phyloP scores from a whole-genome alignment of 2,797 vertebrate genomes.

The Coregonus sp. region DNA sequence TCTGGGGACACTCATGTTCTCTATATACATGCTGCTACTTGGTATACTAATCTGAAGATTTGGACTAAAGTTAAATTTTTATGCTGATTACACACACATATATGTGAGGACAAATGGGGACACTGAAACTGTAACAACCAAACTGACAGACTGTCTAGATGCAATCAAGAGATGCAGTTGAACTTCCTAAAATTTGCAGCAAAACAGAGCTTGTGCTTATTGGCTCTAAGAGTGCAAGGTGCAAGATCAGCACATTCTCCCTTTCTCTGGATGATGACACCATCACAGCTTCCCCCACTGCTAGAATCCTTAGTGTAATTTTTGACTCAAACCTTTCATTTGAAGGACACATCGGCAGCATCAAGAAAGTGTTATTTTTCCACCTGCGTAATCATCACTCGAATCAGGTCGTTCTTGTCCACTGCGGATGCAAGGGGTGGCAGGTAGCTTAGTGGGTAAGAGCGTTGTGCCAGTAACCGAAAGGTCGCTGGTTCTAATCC shows the following conservation, averaged over 20 bases:
- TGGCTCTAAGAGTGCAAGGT: neutral
- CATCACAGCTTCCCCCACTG: neutral
- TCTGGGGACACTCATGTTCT: too few relatives aligned
- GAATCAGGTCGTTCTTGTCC: neutral
- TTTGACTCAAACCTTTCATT: neutral
- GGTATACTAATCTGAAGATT: neutral
- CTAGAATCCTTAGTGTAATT: neutral
- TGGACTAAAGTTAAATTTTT: neutral
- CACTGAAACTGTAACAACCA: neutral
- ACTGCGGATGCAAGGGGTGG: neutral
- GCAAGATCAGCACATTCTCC: neutral
- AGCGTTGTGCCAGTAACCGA: too few relatives aligned
- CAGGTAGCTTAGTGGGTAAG: too few relatives aligned
- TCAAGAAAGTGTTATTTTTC: neutral
- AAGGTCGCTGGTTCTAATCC: too few relatives aligned
- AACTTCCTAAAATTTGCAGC: neutral
- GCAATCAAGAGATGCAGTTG: neutral
- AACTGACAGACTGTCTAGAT: neutral
- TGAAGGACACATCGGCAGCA: neutral
- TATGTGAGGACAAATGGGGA: too few relatives aligned
- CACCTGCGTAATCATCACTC: neutral
- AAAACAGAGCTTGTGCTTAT: neutral
- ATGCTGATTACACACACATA: too few relatives aligned
- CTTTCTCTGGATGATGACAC: neutral
- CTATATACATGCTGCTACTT: neutral